A percentile compares a stretch with the other conserved stretches of the same genome.
Conservation (phyloP, 2,113 vertebrate species). For the Nyctereutes procyonoides region DNA sequence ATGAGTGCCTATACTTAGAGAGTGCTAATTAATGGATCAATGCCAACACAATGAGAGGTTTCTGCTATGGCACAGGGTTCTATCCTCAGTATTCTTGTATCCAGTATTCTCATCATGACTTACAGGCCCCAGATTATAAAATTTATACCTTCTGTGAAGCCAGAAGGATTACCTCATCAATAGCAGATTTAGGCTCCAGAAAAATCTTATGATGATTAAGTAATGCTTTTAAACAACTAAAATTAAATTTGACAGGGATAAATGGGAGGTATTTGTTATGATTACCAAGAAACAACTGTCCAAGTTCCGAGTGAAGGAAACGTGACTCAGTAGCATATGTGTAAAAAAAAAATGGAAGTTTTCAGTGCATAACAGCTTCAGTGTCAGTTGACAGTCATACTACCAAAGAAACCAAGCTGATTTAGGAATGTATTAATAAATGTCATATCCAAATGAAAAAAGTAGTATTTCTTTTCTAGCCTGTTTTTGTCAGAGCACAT, state of each 20-base stretch:
- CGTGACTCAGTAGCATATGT: background rate
- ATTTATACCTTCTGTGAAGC: background rate
- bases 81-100: slow-evolving; percentile 5
- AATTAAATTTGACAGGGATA: slow-evolving; percentile 47
- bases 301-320: slow-evolving; percentile 34
- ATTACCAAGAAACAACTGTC: slow-evolving; percentile 11
- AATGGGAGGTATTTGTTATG: background rate
- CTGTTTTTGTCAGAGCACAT: slow-evolving; percentile 2
- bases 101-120: background rate
- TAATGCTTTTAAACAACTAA: slow-evolving; percentile 35
- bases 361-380: slow-evolving; percentile 26
- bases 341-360: background rate
- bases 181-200: slow-evolving; percentile 26
- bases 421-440: background rate
- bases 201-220: slow-evolving; percentile 40
- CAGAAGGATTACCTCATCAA: slow-evolving; percentile 38
- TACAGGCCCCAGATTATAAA: background rate
- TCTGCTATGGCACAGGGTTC: background rate
- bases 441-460: background rate
- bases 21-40: slow-evolving; percentile 34
- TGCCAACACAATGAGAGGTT: background rate
- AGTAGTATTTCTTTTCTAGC: background rate
- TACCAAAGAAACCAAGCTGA: slow-evolving; percentile 25
- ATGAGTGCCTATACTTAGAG: background rate
- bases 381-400: slow-evolving; percentile 7